phyloP scores from a whole-genome alignment of 2,888 invertebrate genomes.

The Alsophila aescularia region DNA sequence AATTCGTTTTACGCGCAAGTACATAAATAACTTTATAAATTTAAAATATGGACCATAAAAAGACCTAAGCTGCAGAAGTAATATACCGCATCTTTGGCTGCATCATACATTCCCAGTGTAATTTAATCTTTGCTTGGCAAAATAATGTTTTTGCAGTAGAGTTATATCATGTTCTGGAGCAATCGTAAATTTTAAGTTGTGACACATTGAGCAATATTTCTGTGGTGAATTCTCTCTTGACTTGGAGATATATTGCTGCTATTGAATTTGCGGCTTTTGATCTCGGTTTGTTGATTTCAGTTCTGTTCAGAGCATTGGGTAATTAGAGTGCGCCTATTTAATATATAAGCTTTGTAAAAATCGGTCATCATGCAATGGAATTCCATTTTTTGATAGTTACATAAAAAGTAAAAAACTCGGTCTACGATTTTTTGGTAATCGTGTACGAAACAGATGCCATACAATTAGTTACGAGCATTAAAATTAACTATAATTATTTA shows the following conservation, averaged over 20 bases:
- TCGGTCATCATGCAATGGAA: too few species aligned
- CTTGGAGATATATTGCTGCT: slow-evolving; percentile 19
- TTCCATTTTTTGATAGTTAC: too few species aligned
- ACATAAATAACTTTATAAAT: too few species aligned
- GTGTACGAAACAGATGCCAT: too few species aligned
- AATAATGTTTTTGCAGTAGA: slow-evolving; percentile 41
- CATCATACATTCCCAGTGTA: neutral
- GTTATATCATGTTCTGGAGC: slow-evolving; percentile 34
- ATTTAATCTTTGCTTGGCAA: slow-evolving; percentile 28
- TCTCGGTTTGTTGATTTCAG: slow-evolving; percentile 12
- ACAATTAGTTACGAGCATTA: too few species aligned
- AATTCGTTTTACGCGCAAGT: too few species aligned
- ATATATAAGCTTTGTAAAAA: neutral
- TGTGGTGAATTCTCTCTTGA: slow-evolving; percentile 24
- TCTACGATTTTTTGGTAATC: too few species aligned
- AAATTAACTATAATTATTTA: too few species aligned
- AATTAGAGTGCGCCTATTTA: neutral
- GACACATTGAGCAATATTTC: slow-evolving; percentile 35
- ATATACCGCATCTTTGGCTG: too few species aligned
- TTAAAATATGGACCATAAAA: too few species aligned
- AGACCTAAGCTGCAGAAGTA: too few species aligned
- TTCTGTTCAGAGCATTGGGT: neutral
- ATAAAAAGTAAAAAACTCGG: too few species aligned
- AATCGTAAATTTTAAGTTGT: slow-evolving; percentile 35
- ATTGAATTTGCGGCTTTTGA: slow-evolving; percentile 23